Percentiles rank a stretch among this genome's conserved stretches.
phyloP scores from a whole-genome alignment of 2,888 invertebrate genomes.

The Pristionchus fissidentatus region DNA sequence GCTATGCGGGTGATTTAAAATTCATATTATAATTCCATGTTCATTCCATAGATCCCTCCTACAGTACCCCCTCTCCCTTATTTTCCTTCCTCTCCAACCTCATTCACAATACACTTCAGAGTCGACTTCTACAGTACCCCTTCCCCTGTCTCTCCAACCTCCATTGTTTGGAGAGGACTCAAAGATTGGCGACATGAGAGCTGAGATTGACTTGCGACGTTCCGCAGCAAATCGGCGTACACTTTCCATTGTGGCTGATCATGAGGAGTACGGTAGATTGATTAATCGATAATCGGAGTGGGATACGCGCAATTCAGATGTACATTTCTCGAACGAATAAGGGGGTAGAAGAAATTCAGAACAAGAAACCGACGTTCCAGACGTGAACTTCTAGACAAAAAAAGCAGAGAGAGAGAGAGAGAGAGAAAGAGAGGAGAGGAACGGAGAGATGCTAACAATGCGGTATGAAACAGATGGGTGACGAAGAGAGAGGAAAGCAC shows the following conservation, averaged over 20 bases:
- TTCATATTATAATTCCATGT: too few relatives aligned
- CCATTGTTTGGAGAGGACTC: conserved; percentile 3
- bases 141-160: too few relatives aligned
- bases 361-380: background rate
- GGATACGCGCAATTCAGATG: background rate
- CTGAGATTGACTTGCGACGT: conserved; percentile 20
- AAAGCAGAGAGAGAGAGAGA: background rate
- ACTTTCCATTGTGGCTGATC: conserved; percentile 23
- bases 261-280: too few relatives aligned
- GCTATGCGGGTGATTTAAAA: too few relatives aligned
- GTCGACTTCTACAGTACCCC: too few relatives aligned
- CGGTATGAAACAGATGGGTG: conserved; percentile 10
- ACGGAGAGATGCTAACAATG: conserved; percentile 4
- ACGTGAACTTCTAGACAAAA: background rate
- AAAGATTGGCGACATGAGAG: background rate
- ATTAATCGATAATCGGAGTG: too few relatives aligned
- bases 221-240: conserved; percentile 37
- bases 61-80: too few relatives aligned
- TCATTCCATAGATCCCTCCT: too few relatives aligned
- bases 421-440: background rate
- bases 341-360: background rate
- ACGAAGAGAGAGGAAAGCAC: conserved; percentile 28
- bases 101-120: too few relatives aligned
- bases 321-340: background rate
- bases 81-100: too few relatives aligned